Percentiles rank a stretch among this genome's conserved stretches.
Evolutionary conservation across 35 echinoderm and acorn worm genomes (phyloP).

Genomic region (Acanthaster planci): DNA sequence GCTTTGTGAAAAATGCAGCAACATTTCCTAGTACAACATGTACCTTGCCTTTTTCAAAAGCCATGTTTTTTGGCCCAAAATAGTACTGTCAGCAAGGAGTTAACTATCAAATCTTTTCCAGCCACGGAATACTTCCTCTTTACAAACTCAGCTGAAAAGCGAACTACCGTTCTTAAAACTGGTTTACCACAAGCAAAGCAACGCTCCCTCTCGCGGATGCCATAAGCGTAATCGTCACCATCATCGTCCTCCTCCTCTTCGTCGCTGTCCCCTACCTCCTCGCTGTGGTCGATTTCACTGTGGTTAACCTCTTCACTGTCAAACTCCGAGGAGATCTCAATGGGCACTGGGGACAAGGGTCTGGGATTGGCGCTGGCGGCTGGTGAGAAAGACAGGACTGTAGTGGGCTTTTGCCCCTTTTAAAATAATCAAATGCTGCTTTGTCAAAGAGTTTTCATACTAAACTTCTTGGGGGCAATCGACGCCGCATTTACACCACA

Average conservation of each 20-base stretch:
- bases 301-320: neutral
- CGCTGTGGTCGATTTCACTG: neutral
- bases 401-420: neutral
- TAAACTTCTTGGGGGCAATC: too few species aligned
- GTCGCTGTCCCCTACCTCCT: neutral
- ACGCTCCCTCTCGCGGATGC: constrained; percentile 39
- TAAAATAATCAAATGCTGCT: neutral
- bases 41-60: neutral
- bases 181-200: constrained; percentile 54
- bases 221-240: neutral
- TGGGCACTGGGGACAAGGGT: neutral
- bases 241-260: constrained; percentile 43
- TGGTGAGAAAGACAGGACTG: neutral
- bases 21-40: neutral
- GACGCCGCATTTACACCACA: too few species aligned
- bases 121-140: neutral
- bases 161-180: neutral
- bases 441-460: neutral
- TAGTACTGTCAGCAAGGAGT: neutral
- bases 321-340: neutral
- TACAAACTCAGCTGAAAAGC: neutral
- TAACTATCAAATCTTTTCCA: neutral
- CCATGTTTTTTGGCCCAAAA: neutral
- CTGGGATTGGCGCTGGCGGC: neutral
- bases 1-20: neutral